These are phyloP conservation scores for Venturia canescens DNA, from an alignment of 1,140 invertebrate genomes.

Conservation along the genomic window DNA sequence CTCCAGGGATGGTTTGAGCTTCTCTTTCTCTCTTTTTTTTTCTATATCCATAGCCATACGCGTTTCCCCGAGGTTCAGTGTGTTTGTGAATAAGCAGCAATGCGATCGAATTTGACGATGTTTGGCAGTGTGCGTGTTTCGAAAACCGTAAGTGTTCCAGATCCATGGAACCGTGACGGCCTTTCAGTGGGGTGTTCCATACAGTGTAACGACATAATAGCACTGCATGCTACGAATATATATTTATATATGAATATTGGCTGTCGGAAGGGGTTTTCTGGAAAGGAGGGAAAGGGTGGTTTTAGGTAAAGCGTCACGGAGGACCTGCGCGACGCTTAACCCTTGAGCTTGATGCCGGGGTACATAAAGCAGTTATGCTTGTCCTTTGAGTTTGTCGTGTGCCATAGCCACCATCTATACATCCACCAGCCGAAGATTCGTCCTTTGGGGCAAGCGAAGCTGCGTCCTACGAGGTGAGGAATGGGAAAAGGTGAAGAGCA, in stretches of 20 bases:
- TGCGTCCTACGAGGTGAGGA: background rate
- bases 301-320: constrained; percentile 67
- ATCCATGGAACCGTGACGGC: constrained; percentile 21
- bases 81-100: background rate
- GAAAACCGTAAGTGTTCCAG: constrained; percentile 11
- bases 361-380: constrained; percentile 76
- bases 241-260: constrained; percentile 18
- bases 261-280: constrained; percentile 39
- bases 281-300: constrained; percentile 55
- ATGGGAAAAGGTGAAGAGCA: constrained; percentile 3
- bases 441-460: constrained; percentile 65
- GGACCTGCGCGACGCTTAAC: constrained; percentile 69
- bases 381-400: constrained; percentile 71
- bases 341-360: constrained; percentile 74
- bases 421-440: constrained; percentile 57
- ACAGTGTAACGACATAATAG: background rate
- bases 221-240: background rate
- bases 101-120: background rate
- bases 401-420: background rate
- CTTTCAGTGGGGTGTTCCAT: background rate
- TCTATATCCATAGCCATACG: background rate
- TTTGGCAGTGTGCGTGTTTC: background rate
- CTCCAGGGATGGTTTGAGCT: constrained; percentile 48
- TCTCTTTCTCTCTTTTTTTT: constrained; percentile 5
- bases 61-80: too few species aligned